Evolutionary conservation across 2,113 vertebrate species (phyloP).

Genomic region (Aplodontia rufa): DNA sequence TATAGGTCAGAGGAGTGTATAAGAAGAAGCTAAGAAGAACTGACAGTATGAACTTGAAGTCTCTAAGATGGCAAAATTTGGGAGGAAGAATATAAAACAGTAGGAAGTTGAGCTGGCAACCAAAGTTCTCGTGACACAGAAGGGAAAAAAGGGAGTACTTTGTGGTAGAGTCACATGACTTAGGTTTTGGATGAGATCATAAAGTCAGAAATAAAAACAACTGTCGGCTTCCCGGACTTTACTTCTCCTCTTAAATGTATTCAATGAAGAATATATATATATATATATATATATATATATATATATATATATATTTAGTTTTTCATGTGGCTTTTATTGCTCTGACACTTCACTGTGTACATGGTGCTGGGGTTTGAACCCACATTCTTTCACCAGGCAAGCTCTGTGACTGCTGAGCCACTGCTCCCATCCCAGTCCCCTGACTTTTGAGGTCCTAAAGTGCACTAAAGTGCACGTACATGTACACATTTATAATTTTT

Average conservation of each 20-base stretch:
- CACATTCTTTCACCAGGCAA: no score
- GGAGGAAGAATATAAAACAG: background rate
- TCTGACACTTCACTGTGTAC: no score
- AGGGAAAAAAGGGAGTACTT: background rate
- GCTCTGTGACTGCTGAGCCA: no score
- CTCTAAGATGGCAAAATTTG: background rate
- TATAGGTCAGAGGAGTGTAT: background rate
- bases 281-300: no score
- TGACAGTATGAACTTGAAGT: background rate
- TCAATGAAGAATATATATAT: no score
- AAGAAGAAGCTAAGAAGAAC: background rate
- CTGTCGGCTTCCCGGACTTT: background rate
- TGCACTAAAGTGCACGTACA: background rate
- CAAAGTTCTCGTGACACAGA: background rate
- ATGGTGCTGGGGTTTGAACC: no score
- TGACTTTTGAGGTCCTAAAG: background rate
- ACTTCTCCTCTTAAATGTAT: background rate
- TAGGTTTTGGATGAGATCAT: background rate
- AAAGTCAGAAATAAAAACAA: background rate
- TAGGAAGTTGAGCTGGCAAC: background rate
- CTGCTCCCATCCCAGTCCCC: fast-evolving
- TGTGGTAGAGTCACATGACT: background rate
- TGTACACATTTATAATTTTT: background rate
- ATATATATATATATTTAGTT: no score
- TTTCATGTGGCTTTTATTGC: no score